These are phyloP conservation scores for Melopsittacus undulatus DNA, from an alignment of 2,797 vertebrate species.

Conservation along the genomic window DNA sequence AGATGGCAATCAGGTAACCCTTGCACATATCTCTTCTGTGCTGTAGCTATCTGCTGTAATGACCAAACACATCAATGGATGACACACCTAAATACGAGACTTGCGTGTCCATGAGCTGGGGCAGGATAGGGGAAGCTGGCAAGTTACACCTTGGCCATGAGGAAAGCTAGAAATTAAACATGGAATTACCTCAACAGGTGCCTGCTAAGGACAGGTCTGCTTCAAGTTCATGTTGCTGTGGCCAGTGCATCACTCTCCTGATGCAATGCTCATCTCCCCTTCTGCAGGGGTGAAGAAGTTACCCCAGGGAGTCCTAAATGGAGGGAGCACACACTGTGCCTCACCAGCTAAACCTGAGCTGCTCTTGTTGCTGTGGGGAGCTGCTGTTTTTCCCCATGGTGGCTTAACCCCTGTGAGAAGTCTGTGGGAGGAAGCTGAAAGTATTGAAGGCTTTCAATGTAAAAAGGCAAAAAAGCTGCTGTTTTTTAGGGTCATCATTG, in stretches of 20 bases:
- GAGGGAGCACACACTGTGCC: neutral
- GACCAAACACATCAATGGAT: neutral
- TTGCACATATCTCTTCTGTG: neutral
- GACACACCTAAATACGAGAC: neutral
- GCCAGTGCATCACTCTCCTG: neutral
- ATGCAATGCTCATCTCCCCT: neutral
- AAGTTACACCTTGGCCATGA: neutral
- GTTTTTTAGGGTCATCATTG: neutral
- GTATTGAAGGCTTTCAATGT: neutral
- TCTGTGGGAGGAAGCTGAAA: neutral
- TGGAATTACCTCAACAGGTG: neutral
- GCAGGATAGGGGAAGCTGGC: neutral
- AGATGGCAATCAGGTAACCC: neutral
- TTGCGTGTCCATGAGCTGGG: neutral
- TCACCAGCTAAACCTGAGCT: neutral
- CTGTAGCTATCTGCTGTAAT: neutral
- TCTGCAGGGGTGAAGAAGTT: neutral
- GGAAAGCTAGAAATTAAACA: neutral
- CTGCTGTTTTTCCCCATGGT: neutral
- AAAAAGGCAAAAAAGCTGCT: neutral
- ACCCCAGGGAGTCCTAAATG: neutral
- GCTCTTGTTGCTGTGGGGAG: neutral
- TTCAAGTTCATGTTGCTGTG: rapidly evolving
- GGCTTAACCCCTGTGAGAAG: neutral
- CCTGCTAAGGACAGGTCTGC: neutral